Conservation (phyloP, 2,888 invertebrate species). For the Chrysolina haemoptera region DNA sequence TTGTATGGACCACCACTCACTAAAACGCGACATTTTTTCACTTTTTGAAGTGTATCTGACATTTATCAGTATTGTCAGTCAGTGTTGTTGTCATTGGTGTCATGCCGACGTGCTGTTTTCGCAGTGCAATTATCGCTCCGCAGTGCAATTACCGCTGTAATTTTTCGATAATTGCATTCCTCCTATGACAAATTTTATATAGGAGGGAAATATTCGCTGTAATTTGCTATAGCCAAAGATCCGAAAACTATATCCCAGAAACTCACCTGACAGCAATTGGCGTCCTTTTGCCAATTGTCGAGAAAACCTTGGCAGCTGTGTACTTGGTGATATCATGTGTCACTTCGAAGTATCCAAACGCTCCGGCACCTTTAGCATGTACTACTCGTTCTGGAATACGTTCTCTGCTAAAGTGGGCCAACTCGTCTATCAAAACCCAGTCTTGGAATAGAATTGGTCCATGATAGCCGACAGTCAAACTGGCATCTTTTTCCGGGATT, state of each 20-base stretch:
- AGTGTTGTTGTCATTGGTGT: too few species aligned
- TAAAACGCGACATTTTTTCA: too few species aligned
- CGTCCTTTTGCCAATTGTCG: constrained; percentile 83
- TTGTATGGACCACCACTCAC: too few species aligned
- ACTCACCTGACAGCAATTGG: constrained; percentile 79
- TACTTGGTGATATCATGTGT: constrained; percentile 89
- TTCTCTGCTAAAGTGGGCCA: constrained; percentile 90
- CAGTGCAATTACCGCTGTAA: too few species aligned
- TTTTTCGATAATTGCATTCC: too few species aligned
- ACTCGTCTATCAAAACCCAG: constrained; percentile 82
- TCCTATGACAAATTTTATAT: too few species aligned
- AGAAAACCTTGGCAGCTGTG: constrained; percentile 84
- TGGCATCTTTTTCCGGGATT: constrained; percentile 82
- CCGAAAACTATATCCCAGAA: neutral
- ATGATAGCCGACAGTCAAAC: constrained; percentile 88
- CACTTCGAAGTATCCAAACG: constrained; percentile 88
- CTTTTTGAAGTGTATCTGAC: too few species aligned
- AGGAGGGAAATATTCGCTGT: too few species aligned
- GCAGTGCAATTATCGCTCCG: too few species aligned
- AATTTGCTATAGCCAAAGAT: too few species aligned
- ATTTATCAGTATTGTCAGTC: too few species aligned
- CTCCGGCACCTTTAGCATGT: constrained; percentile 97
- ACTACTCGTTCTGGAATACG: constrained; percentile 97
- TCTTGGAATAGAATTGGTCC: constrained; percentile 93
- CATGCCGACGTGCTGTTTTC: too few species aligned